These are phyloP conservation scores for Ctena decussata DNA, from an alignment of 2,888 invertebrate species.

Conservation along the genomic window DNA sequence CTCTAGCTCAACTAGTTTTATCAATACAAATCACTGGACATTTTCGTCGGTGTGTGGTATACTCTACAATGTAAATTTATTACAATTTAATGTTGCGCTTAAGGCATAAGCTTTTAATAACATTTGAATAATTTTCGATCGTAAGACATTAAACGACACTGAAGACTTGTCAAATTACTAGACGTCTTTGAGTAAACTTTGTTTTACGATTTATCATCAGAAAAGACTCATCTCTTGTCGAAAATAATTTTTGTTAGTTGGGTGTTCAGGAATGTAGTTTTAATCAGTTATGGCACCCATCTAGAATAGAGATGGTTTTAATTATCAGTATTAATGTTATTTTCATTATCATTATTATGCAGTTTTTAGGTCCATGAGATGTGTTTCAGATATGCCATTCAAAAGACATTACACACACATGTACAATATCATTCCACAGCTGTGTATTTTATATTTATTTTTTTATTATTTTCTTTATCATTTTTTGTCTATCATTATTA, in stretches of 20 bases:
- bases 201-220: too few species aligned
- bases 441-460: not conserved
- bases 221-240: too few species aligned
- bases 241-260: too few species aligned
- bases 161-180: too few species aligned
- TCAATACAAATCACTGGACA: not conserved
- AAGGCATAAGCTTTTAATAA: constrained; percentile 14
- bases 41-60: constrained; percentile 4
- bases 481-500: not conserved
- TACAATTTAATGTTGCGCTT: not conserved
- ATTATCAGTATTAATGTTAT: not conserved
- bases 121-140: constrained; percentile 2
- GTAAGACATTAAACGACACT: not conserved
- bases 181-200: too few species aligned
- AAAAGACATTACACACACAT: too few species aligned
- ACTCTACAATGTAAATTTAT: not conserved
- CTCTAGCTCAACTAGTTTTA: not conserved
- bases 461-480: constrained; percentile 5
- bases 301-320: not conserved
- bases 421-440: too few species aligned
- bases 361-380: not conserved
- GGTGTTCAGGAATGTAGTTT: too few species aligned
- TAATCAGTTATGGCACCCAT: too few species aligned
- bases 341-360: constrained; percentile 2
- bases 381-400: too few species aligned